Evolutionary conservation across 2,888 invertebrate genomes (phyloP), one percentile per base, ranked within the genome.

Genomic region (Heliconius cydno): DNA sequence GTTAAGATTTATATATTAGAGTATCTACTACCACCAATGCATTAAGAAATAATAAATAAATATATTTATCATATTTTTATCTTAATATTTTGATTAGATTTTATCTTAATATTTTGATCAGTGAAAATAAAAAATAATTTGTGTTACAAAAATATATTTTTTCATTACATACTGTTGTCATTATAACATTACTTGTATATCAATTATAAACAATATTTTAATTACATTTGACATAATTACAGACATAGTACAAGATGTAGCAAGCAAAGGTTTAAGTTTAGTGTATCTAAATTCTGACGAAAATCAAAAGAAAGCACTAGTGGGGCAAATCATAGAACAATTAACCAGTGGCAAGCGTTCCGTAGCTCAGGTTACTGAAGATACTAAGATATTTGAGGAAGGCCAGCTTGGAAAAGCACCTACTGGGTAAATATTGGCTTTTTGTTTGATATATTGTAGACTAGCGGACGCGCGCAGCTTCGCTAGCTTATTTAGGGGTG

Each of bases 201-300:
- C 52, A 9, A 22, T 52, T 22, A 2, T n/a, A n/a, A 60, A 60
- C n/a, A n/a, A 60, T n/a, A 60, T 60, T 60, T 60, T 60, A 60
- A 12, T 60, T 12, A n/a, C 30, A 19, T 7, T 66, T 30, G n/a
- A 76, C 77, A 82, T 82, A 76, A 65, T 85, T 89, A 76, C 88
- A 98, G 98, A 99, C 87, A 97, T 99, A 85, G 97, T 98, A 0
- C 99, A 99, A 94, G 99, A 99, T 90, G 97, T 98, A 3, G 98
- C 98, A 1, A 98, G 98, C 22, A 98, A 98, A 90, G 99, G 98
- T 15, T 95, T 99, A 34, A 98, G 98, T 77, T 94, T 98, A 3
- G 97, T 99, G 12, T 99, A 98, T 88, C 97, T 98, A 85, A 96
- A 96, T 79, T 98, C 98, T 0, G 97, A 96, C 81, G 96, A 97